These are phyloP conservation scores for Gymnobelideus leadbeateri DNA, from an alignment of 2,113 vertebrate species.

Conservation along the genomic window DNA sequence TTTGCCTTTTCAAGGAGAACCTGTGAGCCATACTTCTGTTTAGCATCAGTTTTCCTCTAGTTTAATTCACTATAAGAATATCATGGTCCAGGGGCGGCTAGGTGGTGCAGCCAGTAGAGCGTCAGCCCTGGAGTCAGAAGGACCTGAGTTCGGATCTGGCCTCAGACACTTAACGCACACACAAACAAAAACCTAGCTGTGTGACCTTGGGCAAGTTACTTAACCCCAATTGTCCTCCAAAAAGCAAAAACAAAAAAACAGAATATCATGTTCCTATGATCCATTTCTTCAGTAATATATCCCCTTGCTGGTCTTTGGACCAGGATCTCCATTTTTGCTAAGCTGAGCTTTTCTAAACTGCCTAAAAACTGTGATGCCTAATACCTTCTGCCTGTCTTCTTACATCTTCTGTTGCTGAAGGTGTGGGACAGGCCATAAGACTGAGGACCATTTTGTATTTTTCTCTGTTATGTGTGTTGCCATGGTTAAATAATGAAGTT, in stretches of 20 bases:
- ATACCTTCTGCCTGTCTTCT: not conserved
- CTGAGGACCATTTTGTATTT: not conserved
- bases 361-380: not conserved
- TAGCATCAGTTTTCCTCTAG: not conserved
- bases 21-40: not conserved
- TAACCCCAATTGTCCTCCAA: too few species aligned
- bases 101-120: too few species aligned
- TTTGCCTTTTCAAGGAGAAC: not conserved
- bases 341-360: not conserved
- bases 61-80: not conserved
- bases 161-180: too few species aligned
- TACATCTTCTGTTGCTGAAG: not conserved
- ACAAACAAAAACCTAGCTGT: too few species aligned
- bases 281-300: not conserved
- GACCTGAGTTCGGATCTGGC: too few species aligned
- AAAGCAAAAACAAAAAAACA: too few species aligned
- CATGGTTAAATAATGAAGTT: not conserved
- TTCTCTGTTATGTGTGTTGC: not conserved
- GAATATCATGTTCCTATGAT: not conserved
- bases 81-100: too few species aligned
- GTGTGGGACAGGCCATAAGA: not conserved
- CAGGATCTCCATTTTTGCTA: not conserved
- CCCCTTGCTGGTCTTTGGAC: not conserved
- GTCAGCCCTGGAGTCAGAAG: too few species aligned
- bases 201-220: too few species aligned